phyloP scores from a whole-genome alignment of 2,888 invertebrate species.

The Elysia crispata region DNA sequence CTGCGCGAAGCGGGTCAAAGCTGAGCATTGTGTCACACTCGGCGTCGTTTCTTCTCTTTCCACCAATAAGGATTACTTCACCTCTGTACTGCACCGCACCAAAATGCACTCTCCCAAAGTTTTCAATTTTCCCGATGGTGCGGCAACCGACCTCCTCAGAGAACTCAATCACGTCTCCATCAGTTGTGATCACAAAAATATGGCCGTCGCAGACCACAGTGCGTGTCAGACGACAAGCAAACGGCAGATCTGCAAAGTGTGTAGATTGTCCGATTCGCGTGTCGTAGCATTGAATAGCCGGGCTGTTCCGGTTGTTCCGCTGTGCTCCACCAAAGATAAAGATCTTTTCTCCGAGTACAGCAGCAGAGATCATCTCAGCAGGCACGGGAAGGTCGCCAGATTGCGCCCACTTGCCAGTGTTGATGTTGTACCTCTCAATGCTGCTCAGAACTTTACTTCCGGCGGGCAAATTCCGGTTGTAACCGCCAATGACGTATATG shows the following conservation, averaged over 20 bases:
- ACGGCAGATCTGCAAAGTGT: constrained; percentile 63
- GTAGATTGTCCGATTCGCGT: constrained; percentile 59
- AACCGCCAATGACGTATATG: constrained; percentile 66
- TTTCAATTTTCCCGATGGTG: constrained; percentile 53
- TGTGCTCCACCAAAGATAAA: constrained; percentile 66
- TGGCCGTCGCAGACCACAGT: constrained; percentile 60
- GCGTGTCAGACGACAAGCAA: constrained; percentile 64
- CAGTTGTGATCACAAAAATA: constrained; percentile 63
- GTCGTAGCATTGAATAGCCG: constrained; percentile 65
- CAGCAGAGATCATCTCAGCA: constrained; percentile 63
- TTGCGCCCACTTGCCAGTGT: constrained; percentile 62
- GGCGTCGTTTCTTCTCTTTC: constrained; percentile 65
- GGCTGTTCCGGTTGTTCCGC: constrained; percentile 64
- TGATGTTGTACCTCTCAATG: constrained; percentile 63
- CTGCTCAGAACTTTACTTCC: constrained; percentile 59
- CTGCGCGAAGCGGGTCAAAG: constrained; percentile 50
- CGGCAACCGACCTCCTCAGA: constrained; percentile 56
- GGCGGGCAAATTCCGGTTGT: constrained; percentile 63
- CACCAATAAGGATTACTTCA: constrained; percentile 60
- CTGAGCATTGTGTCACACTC: constrained; percentile 52
- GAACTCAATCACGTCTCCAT: constrained; percentile 64
- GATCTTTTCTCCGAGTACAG: constrained; percentile 63
- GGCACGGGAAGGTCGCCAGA: constrained; percentile 64
- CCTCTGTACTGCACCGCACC: constrained; percentile 65
- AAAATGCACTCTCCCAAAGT: constrained; percentile 58